Conservation (phyloP, 1,140 invertebrate genomes). For the Zaprionus nigranus region DNA sequence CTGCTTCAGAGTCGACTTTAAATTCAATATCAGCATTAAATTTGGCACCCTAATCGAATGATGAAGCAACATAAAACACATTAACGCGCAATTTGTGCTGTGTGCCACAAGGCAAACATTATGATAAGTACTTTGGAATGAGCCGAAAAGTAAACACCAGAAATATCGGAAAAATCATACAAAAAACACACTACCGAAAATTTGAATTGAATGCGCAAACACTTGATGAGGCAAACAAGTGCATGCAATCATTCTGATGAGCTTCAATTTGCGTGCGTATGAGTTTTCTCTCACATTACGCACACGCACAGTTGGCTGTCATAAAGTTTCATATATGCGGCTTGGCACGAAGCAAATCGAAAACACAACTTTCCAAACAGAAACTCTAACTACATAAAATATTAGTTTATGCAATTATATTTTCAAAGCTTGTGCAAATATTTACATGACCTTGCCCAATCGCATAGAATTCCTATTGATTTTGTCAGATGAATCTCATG, state of each 20-base stretch:
- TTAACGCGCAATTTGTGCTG: slow-evolving; percentile 67
- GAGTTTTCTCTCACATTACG: slow-evolving; percentile 18
- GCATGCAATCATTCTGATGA: slow-evolving; percentile 39
- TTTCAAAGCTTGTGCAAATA: slow-evolving; percentile 7
- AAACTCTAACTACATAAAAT: neutral
- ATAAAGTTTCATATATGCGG: neutral
- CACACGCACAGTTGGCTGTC: slow-evolving; percentile 20
- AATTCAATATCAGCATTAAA: slow-evolving; percentile 70
- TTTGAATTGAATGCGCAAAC: slow-evolving; percentile 10
- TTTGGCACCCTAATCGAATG: slow-evolving; percentile 45
- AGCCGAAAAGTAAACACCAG: slow-evolving; percentile 2
- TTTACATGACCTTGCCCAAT: slow-evolving; percentile 6
- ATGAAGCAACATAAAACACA: slow-evolving; percentile 74
- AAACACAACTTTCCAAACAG: neutral
- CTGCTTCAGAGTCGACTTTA: slow-evolving; percentile 53
- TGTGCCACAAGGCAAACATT: slow-evolving; percentile 47
- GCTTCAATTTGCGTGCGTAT: slow-evolving; percentile 8
- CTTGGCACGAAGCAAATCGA: neutral
- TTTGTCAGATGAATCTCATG: neutral
- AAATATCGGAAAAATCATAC: neutral
- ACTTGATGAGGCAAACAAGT: slow-evolving; percentile 35
- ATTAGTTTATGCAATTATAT: slow-evolving; percentile 24
- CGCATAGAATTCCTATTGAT: neutral
- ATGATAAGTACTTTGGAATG: slow-evolving; percentile 23
- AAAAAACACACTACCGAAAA: neutral